Evolutionary conservation across 1,140 invertebrate species (phyloP), one percentile per base, ranked within the genome.

Genomic region (Dinoponera quadriceps): DNA sequence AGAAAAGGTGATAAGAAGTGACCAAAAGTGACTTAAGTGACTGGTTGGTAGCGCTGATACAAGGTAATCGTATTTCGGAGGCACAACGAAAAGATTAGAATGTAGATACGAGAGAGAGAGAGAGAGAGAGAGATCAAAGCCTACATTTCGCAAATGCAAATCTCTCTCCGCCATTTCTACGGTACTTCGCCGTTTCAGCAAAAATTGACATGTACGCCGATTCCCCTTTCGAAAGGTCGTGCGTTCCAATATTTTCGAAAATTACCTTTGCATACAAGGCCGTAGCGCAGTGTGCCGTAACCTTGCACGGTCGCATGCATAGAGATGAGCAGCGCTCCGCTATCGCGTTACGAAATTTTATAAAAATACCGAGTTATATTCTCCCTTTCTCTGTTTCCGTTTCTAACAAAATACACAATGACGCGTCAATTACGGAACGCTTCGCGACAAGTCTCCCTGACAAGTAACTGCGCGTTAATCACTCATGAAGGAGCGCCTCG

Each of bases 201-300:
- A 59, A 80, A 80, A 80, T 57, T 69, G 63, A 57, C 65, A 27
- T 68, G 25, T 68, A 55, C 51, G 57, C 22, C 49, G 65, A 48
- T 68, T 54, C 25, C 54, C 25, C 25, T 71, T 49, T 69, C 22
- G 33, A 57, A 80, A 57, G 18, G 3, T 29, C 63, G n/a, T 48
- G 51, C 18, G 75, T 57, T 71, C 51, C 65, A 80, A 80, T 80
- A 80, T 80, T 80, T 80, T 69, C n/a, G 54, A 80, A 80, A 80
- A 80, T 80, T 80, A 80, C 65, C 22, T 80, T 57, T 69, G 75
- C 65, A 80, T 71, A 71, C 65, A 80, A 29, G 51, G 20, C 18
- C 54, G 54, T 29, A 7, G 29, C 22, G 62, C 27, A 22, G 0
- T 20, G 20, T 0, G 18, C 25, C 14, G 16, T 78, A 44, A 27